Evolutionary conservation across 2,888 invertebrate species (phyloP).

Genomic region (Troides oblongomaculatus): DNA sequence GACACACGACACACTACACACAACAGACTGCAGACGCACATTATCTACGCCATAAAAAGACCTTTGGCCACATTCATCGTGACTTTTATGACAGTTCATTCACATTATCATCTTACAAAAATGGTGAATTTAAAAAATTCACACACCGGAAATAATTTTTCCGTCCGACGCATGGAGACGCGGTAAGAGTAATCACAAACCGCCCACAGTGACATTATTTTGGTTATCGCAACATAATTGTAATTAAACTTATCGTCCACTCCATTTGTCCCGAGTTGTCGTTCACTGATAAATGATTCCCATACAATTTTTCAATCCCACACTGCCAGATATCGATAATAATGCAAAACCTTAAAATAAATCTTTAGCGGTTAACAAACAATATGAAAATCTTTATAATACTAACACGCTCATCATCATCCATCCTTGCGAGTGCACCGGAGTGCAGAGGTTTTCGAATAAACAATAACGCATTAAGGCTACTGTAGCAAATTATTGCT

Average conservation of each 20-base stretch:
- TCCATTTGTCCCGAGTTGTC: slow-evolving; percentile 17
- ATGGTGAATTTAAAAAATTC: slow-evolving; percentile 20
- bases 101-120: slow-evolving; percentile 9
- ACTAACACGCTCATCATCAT: no score
- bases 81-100: slow-evolving; percentile 6
- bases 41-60: no score
- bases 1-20: no score
- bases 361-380: no score
- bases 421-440: no score
- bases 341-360: slow-evolving; percentile 5
- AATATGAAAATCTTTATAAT: no score
- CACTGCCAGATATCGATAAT: slow-evolving; percentile 19
- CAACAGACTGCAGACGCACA: no score
- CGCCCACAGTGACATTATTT: slow-evolving; percentile 26
- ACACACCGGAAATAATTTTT: slow-evolving; percentile 26
- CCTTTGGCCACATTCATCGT: no score
- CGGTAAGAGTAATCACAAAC: slow-evolving; percentile 19
- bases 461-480: no score
- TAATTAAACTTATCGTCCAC: slow-evolving; percentile 28
- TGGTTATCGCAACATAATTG: slow-evolving; percentile 21
- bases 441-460: no score
- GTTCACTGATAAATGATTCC: slow-evolving; percentile 21
- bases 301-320: slow-evolving; percentile 27
- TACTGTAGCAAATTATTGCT: not conserved
- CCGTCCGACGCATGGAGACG: slow-evolving; percentile 6